Evolutionary conservation across 2,888 invertebrate species (phyloP), one percentile per base, ranked within the genome.

Genomic region (Laspeyria flexula): DNA sequence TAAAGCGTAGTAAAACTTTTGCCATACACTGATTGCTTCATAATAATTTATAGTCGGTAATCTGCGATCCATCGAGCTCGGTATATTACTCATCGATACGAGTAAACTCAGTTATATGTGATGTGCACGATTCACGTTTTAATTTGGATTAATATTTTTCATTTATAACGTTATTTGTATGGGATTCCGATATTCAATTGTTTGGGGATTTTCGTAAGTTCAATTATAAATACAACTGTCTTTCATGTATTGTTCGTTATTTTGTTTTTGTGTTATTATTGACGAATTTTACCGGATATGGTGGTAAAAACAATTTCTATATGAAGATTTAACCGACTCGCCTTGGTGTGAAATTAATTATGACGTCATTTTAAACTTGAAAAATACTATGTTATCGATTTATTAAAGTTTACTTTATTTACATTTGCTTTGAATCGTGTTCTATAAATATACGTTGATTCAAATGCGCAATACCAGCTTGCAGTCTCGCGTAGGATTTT

Each of bases 31-130:
- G 88, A 90, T 90, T 90, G 89, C 86, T 89, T 86, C 86, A 90
- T 88, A 90, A 89, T 89, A 90, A 89, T 90, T 88, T 88, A 89
- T 90, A 83, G 85, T 84, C 79, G 77, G 84, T 89, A 88, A 89
- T 90, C 85, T 82, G 86, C 68, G 73, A 76, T 75, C 83, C 79
- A 85, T 82, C 81, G 81, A 83, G 83, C 83, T 79, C 76, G 76
- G 77, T 82, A 75, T 84, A 88, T 88, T 85, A 85, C 88, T 86
- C 88, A 87, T 83, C 84, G 72, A 63, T 60, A 60, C 65, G 72
- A 69, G 73, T 73, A 60, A 75, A 83, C 79, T 77, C 76, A 71
- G 79, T 82, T 78, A 80, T 64, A 75, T 64, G 62, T 70, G 73
- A 64, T 73, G 67, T 72, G 73, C 73, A 70, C 67, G 63, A 73